Percentiles rank a stretch among this genome's conserved stretches.
phyloP scores from a whole-genome alignment of 1,140 invertebrate genomes.

The Atta texana region DNA sequence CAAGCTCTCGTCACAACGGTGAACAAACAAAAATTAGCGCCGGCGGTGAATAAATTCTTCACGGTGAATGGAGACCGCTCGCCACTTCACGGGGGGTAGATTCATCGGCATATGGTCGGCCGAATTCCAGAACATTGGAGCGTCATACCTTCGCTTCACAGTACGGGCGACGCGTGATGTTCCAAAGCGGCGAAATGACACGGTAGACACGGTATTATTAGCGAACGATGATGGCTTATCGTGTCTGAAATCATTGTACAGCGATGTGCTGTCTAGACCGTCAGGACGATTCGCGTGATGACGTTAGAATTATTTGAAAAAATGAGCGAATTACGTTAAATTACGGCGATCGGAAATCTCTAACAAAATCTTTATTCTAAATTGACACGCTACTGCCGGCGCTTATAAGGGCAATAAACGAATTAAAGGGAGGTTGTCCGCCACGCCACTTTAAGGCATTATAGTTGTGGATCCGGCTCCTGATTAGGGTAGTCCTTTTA shows the following conservation, averaged over 20 bases:
- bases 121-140: slow-evolving; percentile 73
- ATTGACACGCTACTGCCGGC: slow-evolving; percentile 32
- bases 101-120: slow-evolving; percentile 79
- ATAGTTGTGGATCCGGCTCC: slow-evolving; percentile 13
- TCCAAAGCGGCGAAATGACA: slow-evolving; percentile 20
- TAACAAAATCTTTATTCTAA: slow-evolving; percentile 21
- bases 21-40: slow-evolving; percentile 82
- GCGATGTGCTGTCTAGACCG: background rate
- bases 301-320: background rate
- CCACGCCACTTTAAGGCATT: slow-evolving; percentile 67
- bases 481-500: slow-evolving; percentile 74
- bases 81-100: slow-evolving; percentile 78
- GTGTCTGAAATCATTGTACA: background rate
- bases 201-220: slow-evolving; percentile 33
- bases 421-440: slow-evolving; percentile 71
- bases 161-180: background rate
- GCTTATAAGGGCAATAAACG: slow-evolving; percentile 77
- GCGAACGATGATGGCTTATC: slow-evolving; percentile 14
- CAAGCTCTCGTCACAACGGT: slow-evolving; percentile 74
- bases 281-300: background rate
- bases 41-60: slow-evolving; percentile 81
- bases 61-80: slow-evolving; percentile 73
- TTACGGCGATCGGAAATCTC: background rate
- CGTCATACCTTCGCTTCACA: slow-evolving; percentile 33
- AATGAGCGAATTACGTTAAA: background rate